phyloP scores from a whole-genome alignment of 2,113 vertebrate genomes.

The Regulus satrapa region DNA sequence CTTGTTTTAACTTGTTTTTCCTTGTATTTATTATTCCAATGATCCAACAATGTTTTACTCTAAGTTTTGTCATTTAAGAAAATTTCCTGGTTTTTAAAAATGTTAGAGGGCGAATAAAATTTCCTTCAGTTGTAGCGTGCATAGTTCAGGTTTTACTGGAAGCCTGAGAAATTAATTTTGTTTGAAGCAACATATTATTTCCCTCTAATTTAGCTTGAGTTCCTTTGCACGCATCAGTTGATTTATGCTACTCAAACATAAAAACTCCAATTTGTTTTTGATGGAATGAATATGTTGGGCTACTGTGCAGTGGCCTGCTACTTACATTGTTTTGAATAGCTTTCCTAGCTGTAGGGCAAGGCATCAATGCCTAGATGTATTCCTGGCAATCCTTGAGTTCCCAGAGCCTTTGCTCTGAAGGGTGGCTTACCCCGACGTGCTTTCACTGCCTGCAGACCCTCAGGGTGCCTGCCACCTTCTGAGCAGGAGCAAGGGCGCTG shows the following conservation, averaged over 20 bases:
- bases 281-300: not conserved
- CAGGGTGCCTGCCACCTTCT: not conserved
- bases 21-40: not conserved
- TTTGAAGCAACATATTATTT: not conserved
- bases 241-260: not conserved
- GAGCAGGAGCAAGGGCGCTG: not conserved
- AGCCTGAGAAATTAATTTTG: not conserved
- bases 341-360: not conserved
- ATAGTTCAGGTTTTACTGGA: not conserved
- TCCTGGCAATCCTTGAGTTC: not conserved
- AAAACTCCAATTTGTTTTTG: not conserved
- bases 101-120: not conserved
- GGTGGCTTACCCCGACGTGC: fast-evolving
- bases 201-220: not conserved
- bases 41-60: not conserved
- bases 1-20: not conserved
- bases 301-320: not conserved
- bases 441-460: not conserved
- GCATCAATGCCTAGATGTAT: not conserved
- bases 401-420: not conserved
- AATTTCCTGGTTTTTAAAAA: not conserved
- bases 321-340: not conserved
- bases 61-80: not conserved
- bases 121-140: not conserved
- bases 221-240: not conserved